Base-by-base conservation (phyloP, 2,888 invertebrate species). In the Agrotis puta region DNA sequence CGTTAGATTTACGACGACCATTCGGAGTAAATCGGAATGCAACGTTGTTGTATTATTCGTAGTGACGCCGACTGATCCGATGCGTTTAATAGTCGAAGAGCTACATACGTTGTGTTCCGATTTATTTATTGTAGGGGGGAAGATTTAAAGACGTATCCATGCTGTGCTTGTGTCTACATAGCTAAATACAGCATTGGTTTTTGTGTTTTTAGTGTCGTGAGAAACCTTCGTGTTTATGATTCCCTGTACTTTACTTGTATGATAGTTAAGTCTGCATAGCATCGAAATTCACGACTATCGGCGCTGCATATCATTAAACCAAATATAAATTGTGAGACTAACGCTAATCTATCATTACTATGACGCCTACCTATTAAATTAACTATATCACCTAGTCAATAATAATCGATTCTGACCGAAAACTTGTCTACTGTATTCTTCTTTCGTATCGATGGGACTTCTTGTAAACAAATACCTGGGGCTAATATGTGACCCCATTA, bases 1-100 rank as follows among this genome's bases (percentile, higher is more conserved):
- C 68, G 70, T 66, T 72, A 85, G 80, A 86, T 87, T 87, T 87
- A 87, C 86, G 86, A 87, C 80, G 66, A 57, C 80, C 80, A 83
- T 84, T 81, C 79, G 61, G 68, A 67, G 80, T 83, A 85, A 79
- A 85, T 85, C 79, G 84, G 84, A 81, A 85, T 81, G 77, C 77
- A 77, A 77, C 68, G 73, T 81, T 76, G 81, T 71, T 77, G 77
- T 78, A 77, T 73, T 64, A 77, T 65, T 48, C 81, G 77, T 56
- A 65, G 73, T 69, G 79, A 79, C 73, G 81, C 59, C 81, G 77
- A 81, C 79, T 79, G 79, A 79, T 79, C 79, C 77, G 73, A 56
- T 81, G 63, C 81, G 79, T 77, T 81, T 81, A 77, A 77, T 81
- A 77, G 77, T 79, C 79, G 64, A 78, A 58, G 66, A 65, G 79